A percentile compares a stretch with the other conserved stretches of the same genome.
Evolutionary conservation across 2,888 invertebrate genomes (phyloP).

Genomic region (Lamproptera curius): DNA sequence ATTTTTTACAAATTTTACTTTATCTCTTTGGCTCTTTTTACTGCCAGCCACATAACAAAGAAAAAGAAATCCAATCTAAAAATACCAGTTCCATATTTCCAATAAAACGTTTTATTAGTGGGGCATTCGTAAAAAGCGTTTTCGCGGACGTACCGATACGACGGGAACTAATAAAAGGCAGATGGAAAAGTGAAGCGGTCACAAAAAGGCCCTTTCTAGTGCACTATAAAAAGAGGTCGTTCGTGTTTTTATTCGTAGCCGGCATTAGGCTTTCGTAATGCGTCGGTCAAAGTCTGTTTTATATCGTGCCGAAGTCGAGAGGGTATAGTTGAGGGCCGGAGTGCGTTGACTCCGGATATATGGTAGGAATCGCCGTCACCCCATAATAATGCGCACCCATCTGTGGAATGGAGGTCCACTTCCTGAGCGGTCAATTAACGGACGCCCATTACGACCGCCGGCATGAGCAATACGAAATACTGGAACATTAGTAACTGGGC

Average conservation of each 20-base stretch:
- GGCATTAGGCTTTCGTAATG: constrained; percentile 37
- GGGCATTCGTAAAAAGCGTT: background rate
- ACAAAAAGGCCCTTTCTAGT: constrained; percentile 6
- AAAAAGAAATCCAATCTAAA: background rate
- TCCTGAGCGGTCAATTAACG: constrained; percentile 67
- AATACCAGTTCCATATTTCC: background rate
- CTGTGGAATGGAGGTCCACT: constrained; percentile 63
- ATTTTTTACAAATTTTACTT: too few species aligned
- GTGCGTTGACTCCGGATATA: constrained; percentile 26
- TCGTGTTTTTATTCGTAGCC: constrained; percentile 9
- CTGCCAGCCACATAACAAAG: too few species aligned
- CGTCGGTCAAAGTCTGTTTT: constrained; percentile 54
- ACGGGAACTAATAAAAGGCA: constrained; percentile 1
- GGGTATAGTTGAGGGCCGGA: constrained; percentile 24
- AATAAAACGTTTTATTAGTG: background rate
- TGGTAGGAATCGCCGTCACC: constrained; percentile 40
- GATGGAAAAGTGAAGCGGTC: background rate
- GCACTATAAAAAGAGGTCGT: background rate
- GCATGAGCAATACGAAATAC: constrained; percentile 18
- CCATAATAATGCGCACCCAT: constrained; percentile 48
- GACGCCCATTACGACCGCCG: constrained; percentile 38
- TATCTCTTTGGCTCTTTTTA: too few species aligned
- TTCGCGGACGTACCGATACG: background rate
- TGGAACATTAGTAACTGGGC: constrained; percentile 17
- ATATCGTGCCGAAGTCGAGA: constrained; percentile 30